Conservation (phyloP, 1,140 invertebrate species). For the Cheumatopsyche charites region DNA sequence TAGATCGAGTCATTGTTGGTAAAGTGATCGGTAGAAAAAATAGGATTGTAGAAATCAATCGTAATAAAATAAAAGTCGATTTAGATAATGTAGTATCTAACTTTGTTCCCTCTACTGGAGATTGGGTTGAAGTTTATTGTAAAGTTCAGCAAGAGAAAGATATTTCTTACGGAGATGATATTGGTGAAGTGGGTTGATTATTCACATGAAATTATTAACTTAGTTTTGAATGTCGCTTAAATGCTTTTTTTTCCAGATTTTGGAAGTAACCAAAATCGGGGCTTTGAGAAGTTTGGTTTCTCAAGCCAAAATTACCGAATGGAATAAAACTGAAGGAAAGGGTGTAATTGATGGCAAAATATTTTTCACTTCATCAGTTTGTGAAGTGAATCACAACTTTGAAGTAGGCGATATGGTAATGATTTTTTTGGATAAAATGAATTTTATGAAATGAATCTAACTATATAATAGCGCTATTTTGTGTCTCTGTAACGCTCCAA, state of each 20-base stretch:
- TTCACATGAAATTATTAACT: background rate
- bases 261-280: slow-evolving; percentile 63
- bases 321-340: slow-evolving; percentile 54
- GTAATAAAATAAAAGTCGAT: slow-evolving; percentile 59
- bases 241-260: slow-evolving; percentile 57
- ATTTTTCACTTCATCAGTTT: slow-evolving; percentile 62
- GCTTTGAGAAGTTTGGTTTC: slow-evolving; percentile 62
- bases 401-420: slow-evolving; percentile 61
- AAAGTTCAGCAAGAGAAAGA: slow-evolving; percentile 62
- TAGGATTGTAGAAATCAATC: slow-evolving; percentile 61
- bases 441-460: no score
- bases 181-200: slow-evolving; percentile 10
- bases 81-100: slow-evolving; percentile 62
- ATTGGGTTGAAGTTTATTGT: slow-evolving; percentile 67
- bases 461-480: no score
- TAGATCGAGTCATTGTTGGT: slow-evolving; percentile 60
- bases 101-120: slow-evolving; percentile 65
- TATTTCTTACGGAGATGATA: slow-evolving; percentile 44
- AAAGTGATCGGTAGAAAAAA: slow-evolving; percentile 61
- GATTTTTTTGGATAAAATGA: no score
- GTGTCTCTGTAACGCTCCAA: no score
- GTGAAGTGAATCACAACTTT: slow-evolving; percentile 62
- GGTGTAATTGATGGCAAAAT: slow-evolving; percentile 63
- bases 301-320: slow-evolving; percentile 62
- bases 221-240: slow-evolving; percentile 51